Conservation (phyloP, 1,140 invertebrate species). For the Pseudomyrmex gracilis region DNA sequence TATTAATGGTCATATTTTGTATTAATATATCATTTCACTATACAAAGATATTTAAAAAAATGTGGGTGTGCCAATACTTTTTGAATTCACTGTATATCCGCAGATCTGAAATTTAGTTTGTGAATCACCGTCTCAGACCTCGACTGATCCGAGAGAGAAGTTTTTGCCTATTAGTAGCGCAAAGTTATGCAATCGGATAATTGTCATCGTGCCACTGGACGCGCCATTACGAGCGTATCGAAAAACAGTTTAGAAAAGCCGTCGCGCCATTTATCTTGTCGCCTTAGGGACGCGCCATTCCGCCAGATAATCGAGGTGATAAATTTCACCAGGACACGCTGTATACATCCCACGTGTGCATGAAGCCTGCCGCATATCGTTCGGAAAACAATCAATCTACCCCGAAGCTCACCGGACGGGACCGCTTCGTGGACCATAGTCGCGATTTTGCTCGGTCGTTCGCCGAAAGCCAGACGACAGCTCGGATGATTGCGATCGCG, state of each 20-base stretch:
- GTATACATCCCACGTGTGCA: slow-evolving; percentile 58
- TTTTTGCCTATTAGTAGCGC: not conserved
- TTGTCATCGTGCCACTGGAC: slow-evolving; percentile 30
- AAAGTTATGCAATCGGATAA: slow-evolving; percentile 38
- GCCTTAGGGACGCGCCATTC: slow-evolving; percentile 56
- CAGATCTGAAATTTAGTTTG: not conserved
- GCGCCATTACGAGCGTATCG: slow-evolving; percentile 45
- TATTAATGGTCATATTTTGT: too few relatives aligned
- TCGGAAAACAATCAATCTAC: slow-evolving; percentile 59
- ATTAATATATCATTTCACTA: too few relatives aligned
- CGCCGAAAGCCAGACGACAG: slow-evolving; percentile 49
- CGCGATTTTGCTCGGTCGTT: slow-evolving; percentile 36
- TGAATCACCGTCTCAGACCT: not conserved
- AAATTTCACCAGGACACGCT: slow-evolving; percentile 54
- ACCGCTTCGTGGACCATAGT: slow-evolving; percentile 32
- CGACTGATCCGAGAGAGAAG: not conserved
- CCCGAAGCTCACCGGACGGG: slow-evolving; percentile 33
- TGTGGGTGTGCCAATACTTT: not conserved
- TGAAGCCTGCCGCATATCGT: slow-evolving; percentile 58
- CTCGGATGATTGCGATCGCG: slow-evolving; percentile 16
- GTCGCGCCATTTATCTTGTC: slow-evolving; percentile 51
- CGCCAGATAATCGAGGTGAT: slow-evolving; percentile 59
- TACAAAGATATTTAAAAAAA: not conserved
- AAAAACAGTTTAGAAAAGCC: slow-evolving; percentile 59
- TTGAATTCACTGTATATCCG: too few relatives aligned